Evolutionary conservation across 2,888 invertebrate genomes (phyloP).

Genomic region (Agriotes lineatus): DNA sequence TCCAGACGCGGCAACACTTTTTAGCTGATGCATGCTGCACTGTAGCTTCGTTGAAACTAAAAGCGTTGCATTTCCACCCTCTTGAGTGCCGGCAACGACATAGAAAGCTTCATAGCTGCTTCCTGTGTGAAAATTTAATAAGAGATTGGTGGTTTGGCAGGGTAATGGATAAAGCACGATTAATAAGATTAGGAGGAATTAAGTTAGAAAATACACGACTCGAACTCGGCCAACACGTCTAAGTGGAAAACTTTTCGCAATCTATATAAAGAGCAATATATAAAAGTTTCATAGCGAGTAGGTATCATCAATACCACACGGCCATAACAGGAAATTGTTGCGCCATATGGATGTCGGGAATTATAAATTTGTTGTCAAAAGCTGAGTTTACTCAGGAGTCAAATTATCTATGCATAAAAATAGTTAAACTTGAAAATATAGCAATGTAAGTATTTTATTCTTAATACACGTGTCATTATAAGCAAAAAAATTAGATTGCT

Average conservation of each 20-base stretch:
- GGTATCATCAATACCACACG: too few species aligned
- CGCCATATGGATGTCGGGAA: neutral
- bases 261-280: neutral
- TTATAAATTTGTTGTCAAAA: too few species aligned
- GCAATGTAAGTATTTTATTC: too few species aligned
- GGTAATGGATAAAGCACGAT: constrained; percentile 12
- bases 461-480: too few species aligned
- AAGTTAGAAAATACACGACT: constrained; percentile 17
- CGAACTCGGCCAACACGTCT: constrained; percentile 5
- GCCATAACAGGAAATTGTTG: neutral
- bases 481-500: too few species aligned
- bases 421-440: too few species aligned
- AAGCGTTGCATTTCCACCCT: neutral
- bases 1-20: constrained; percentile 3
- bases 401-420: too few species aligned
- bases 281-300: constrained; percentile 3
- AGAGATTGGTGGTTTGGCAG: constrained; percentile 14
- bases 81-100: neutral
- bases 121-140: constrained; percentile 2
- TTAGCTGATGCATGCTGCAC: neutral
- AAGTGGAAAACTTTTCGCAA: constrained; percentile 17
- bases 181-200: constrained; percentile 11
- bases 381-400: too few species aligned
- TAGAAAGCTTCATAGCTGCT: constrained; percentile 5
- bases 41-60: neutral